phyloP scores from a whole-genome alignment of 2,888 invertebrate genomes.

The Amphipyra tragopoginis region DNA sequence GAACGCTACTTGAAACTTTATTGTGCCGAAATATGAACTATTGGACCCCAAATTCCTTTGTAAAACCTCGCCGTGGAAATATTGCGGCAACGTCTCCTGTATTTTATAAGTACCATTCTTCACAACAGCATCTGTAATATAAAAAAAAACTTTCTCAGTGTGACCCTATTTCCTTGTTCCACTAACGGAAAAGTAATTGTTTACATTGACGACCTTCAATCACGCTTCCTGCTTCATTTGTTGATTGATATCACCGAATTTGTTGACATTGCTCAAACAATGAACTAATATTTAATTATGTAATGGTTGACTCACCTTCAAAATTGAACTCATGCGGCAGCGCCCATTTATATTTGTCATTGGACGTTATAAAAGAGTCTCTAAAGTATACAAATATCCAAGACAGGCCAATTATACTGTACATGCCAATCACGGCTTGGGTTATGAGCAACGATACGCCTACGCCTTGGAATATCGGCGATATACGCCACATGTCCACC shows the following conservation, averaged over 20 bases:
- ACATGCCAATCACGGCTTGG: slow-evolving; percentile 95
- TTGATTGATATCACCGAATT: slow-evolving; percentile 63
- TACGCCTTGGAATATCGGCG: slow-evolving; percentile 97
- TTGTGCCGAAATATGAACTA: slow-evolving; percentile 88
- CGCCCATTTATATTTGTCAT: slow-evolving; percentile 95
- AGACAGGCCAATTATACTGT: slow-evolving; percentile 96
- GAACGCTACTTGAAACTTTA: slow-evolving; percentile 96
- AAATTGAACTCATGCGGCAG: slow-evolving; percentile 93
- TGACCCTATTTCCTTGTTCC: slow-evolving; percentile 41
- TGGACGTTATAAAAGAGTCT: slow-evolving; percentile 95
- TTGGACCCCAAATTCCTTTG: slow-evolving; percentile 85
- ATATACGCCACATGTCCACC: slow-evolving; percentile 98
- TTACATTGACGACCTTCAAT: slow-evolving; percentile 67
- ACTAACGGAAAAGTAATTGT: slow-evolving; percentile 65
- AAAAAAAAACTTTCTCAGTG: slow-evolving; percentile 39
- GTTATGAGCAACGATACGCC: slow-evolving; percentile 95
- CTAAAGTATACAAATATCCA: slow-evolving; percentile 97
- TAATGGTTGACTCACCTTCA: slow-evolving; percentile 85
- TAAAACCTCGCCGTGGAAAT: slow-evolving; percentile 95
- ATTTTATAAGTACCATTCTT: slow-evolving; percentile 79
- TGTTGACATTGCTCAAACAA: slow-evolving; percentile 64
- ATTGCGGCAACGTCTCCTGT: slow-evolving; percentile 95
- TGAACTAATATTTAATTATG: slow-evolving; percentile 49
- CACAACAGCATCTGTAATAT: slow-evolving; percentile 69
- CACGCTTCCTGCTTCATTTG: slow-evolving; percentile 66